Evolutionary conservation across 2,113 vertebrate species (phyloP), one percentile per base, ranked within the genome.

Genomic region (Halcyon senegalensis): DNA sequence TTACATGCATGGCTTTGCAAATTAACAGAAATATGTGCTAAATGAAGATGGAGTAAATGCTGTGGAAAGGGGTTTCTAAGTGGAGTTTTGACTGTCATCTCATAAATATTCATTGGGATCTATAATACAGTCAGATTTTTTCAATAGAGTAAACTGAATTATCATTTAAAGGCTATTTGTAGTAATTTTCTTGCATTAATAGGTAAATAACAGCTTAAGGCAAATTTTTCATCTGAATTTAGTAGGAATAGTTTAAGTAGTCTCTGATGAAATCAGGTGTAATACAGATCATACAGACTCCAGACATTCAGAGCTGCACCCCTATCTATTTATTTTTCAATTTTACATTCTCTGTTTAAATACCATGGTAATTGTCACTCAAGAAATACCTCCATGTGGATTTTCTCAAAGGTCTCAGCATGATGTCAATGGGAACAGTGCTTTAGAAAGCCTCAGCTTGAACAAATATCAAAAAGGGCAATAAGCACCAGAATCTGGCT

Each of bases 321-420:
- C 20, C n/a, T 64, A 55, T 59, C 75, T 90, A 73, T 90, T 91
- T 85, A 31, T 70, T 79, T 84, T 81, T 70, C 68, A 89, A 60
- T 95, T 92, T 93, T 88, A 85, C 64, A 70, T 30, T 74, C 72
- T 80, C 68, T 94, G 83, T 68, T 86, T 95, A 90, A 94, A 81
- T 74, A 84, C 58, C 6, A 4, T 78, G 18, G 37, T 84, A 72
- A 88, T 55, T 96, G 75, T 70, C 56, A 74, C 51, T 67, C 83
- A 90, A 93, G 68, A 86, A 93, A 86, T 94, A 64, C 79, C 92
- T 92, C 80, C 79, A 74, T 83, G 90, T 90, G 56, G 72, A 44
- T 89, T 90, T 88, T 87, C 79, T 83, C 79, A 63, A 80, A 72
- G 68, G 68, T 51, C 46, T 60, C 85, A 37, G 51, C 83, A 56